phyloP scores from a whole-genome alignment of 2,113 vertebrate species.

The Azemiops feae region DNA sequence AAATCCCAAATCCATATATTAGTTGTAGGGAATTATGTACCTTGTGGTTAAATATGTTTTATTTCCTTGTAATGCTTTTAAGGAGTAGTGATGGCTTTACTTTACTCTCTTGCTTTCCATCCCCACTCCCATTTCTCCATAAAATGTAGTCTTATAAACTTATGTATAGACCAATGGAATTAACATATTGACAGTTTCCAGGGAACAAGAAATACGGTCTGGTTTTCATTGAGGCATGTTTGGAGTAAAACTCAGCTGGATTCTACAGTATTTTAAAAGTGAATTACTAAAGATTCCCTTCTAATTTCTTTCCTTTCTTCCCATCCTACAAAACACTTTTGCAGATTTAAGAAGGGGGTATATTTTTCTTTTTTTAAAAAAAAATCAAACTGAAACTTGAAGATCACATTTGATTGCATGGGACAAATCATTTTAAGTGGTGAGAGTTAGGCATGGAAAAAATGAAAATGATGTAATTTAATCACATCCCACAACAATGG shows the following conservation, averaged over 20 bases:
- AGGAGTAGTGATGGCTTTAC: not conserved
- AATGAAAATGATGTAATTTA: conserved; percentile 72
- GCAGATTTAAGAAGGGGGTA: conserved; percentile 45
- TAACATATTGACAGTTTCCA: not conserved
- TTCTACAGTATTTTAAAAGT: conserved; percentile 58
- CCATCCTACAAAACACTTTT: conserved; percentile 56
- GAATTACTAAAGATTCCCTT: conserved; percentile 57
- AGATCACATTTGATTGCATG: conserved; percentile 71
- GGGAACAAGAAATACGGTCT: conserved; percentile 1
- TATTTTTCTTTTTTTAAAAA: conserved; percentile 26
- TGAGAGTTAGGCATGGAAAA: conserved; percentile 68
- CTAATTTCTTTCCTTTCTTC: conserved; percentile 61
- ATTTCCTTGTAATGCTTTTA: not conserved
- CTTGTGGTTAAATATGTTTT: not conserved
- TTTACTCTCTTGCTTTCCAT: not conserved
- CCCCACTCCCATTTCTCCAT: not conserved
- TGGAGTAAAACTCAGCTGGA: conserved; percentile 43
- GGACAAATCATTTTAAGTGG: conserved; percentile 69
- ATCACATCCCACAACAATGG: conserved; percentile 66
- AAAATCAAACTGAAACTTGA: conserved; percentile 55
- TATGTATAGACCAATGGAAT: not conserved
- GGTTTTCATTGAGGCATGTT: conserved; percentile 33
- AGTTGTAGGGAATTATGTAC: not conserved
- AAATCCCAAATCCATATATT: not conserved
- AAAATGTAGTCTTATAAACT: not conserved